phyloP scores from a whole-genome alignment of 1,140 invertebrate species.

The Meloidogyne hapla region DNA sequence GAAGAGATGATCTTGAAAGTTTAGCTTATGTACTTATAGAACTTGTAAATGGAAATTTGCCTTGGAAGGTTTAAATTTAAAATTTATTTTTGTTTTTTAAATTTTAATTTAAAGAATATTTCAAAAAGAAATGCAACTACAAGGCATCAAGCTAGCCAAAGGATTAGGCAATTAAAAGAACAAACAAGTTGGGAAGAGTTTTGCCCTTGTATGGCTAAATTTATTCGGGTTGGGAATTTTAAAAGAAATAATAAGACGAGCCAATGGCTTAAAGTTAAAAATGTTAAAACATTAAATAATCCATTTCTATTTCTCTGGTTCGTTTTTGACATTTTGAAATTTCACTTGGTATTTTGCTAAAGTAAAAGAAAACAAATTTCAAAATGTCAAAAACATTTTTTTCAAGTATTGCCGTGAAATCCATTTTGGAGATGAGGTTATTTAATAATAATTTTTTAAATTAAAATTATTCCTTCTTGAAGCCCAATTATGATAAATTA shows the following conservation, averaged over 20 bases:
- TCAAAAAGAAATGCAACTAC: conserved; percentile 43
- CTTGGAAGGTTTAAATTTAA: conserved; percentile 42
- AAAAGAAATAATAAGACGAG: no score
- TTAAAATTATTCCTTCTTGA: neutral
- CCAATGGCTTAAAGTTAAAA: no score
- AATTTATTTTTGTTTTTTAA: conserved; percentile 15
- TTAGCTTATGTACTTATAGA: conserved; percentile 57
- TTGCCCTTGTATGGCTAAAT: conserved; percentile 50
- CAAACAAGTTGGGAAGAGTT: conserved; percentile 49
- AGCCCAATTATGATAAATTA: conserved; percentile 34
- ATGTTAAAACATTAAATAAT: no score
- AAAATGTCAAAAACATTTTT: no score
- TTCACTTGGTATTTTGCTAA: no score
- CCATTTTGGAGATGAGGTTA: conserved; percentile 44
- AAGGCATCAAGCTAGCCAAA: conserved; percentile 43
- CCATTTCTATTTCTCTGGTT: no score
- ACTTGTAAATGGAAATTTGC: conserved; percentile 61
- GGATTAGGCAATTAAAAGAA: conserved; percentile 45
- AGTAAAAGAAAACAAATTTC: no score
- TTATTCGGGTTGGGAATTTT: no score
- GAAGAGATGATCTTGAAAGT: conserved; percentile 57
- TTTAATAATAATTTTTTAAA: neutral
- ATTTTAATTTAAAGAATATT: conserved; percentile 33
- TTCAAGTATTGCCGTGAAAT: conserved; percentile 49
- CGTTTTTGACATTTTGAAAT: no score